phyloP scores from a whole-genome alignment of 2,888 invertebrate species.

The Taphrorychus bicolor region DNA sequence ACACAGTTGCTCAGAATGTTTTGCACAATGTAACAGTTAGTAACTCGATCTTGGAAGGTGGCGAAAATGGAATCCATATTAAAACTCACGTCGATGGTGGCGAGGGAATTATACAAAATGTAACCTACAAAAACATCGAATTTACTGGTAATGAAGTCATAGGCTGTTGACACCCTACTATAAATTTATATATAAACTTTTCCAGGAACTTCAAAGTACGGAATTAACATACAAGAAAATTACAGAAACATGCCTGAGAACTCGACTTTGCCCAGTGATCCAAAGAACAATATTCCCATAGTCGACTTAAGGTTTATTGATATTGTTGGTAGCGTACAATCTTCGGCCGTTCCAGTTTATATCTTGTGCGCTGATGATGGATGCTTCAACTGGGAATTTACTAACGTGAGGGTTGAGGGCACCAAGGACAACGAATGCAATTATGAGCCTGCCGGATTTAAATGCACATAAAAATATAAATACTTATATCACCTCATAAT shows the following conservation, averaged over 20 bases:
- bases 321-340: constrained; percentile 26
- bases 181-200: background rate
- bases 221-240: constrained; percentile 42
- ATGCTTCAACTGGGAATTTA: constrained; percentile 38
- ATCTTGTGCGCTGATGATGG: constrained; percentile 39
- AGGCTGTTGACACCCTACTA: too few species aligned
- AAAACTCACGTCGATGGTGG: constrained; percentile 43
- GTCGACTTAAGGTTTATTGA: constrained; percentile 21
- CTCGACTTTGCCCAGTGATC: constrained; percentile 19
- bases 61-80: constrained; percentile 42
- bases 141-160: constrained; percentile 9
- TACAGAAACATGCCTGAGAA: constrained; percentile 32
- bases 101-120: constrained; percentile 25
- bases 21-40: constrained; percentile 33
- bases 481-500: too few species aligned
- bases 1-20: constrained; percentile 23
- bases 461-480: too few species aligned
- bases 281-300: constrained; percentile 42
- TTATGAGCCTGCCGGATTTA: constrained; percentile 19
- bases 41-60: constrained; percentile 27
- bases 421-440: constrained; percentile 27
- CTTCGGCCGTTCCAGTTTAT: constrained; percentile 31
- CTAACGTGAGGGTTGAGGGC: constrained; percentile 24
- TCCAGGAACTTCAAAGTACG: constrained; percentile 33
- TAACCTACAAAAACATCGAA: constrained; percentile 41